A percentile compares a stretch with the other conserved stretches of the same genome.
These are phyloP conservation scores for Ricordea florida DNA, from an alignment of 92 coral and sea anemone species.

Conservation along the genomic window DNA sequence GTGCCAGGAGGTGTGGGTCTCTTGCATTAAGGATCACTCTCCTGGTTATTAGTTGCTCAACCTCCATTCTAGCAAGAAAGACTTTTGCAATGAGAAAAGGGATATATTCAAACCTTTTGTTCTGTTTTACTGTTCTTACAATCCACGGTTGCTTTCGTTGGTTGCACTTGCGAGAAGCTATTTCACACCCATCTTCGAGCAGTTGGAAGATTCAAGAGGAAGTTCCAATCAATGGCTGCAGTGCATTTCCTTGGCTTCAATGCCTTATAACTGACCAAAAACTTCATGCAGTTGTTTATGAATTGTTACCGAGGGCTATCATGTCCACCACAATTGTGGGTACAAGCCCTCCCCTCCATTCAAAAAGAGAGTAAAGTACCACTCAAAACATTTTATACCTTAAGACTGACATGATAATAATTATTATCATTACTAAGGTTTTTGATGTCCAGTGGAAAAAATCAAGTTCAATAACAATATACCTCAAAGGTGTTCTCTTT, in stretches of 20 bases:
- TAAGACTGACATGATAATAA: not conserved
- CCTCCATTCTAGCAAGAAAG: not conserved
- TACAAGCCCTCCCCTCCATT: no score
- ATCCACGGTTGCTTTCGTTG: conserved; percentile 30
- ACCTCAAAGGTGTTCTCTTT: conserved; percentile 41
- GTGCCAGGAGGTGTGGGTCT: conserved; percentile 21
- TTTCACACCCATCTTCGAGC: conserved; percentile 7
- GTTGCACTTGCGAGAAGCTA: conserved; percentile 3
- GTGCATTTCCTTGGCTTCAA: conserved; percentile 15
- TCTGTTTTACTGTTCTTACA: conserved; percentile 13
- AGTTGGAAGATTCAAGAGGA: not conserved
- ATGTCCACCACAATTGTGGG: no score
- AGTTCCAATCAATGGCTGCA: conserved; percentile 38
- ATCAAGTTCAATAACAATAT: not conserved
- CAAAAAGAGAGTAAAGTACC: no score
- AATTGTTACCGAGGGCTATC: no score
- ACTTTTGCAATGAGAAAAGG: conserved; percentile 15
- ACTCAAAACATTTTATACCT: conserved; percentile 16
- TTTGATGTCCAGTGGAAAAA: not conserved
- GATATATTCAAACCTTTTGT: conserved; percentile 25
- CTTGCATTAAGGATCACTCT: conserved; percentile 29
- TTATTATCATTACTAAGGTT: not conserved
- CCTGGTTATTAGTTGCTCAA: not conserved
- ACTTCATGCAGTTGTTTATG: no score
- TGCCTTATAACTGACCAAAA: conserved; percentile 22